Evolutionary conservation across 2,888 invertebrate species (phyloP).

Genomic region (Eilema caniola): DNA sequence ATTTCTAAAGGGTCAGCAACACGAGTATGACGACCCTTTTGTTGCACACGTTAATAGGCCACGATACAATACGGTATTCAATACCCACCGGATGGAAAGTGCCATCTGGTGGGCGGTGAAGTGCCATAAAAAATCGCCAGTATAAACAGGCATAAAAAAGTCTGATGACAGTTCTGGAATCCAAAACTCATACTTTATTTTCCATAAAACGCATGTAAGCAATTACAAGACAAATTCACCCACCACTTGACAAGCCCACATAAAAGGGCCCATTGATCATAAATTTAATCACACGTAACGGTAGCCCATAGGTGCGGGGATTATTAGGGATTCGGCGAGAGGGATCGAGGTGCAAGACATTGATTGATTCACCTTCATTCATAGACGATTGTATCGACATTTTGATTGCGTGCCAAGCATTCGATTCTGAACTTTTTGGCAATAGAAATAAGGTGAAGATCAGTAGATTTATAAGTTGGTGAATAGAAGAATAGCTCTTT

Average conservation of each 20-base stretch:
- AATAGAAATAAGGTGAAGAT: neutral
- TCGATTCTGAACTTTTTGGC: conserved; percentile 25
- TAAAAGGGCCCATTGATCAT: conserved; percentile 46
- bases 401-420: conserved; percentile 3
- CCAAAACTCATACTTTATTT: neutral
- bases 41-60: too few species aligned
- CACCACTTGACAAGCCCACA: conserved; percentile 13
- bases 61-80: too few species aligned
- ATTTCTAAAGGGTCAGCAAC: too few species aligned
- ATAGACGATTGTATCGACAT: conserved; percentile 52
- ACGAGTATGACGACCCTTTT: too few species aligned
- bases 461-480: conserved; percentile 26
- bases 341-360: conserved; percentile 64
- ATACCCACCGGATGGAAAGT: too few species aligned
- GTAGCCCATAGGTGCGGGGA: conserved; percentile 49
- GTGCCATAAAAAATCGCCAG: too few species aligned
- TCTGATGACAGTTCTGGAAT: too few species aligned
- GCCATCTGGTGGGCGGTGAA: too few species aligned
- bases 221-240: conserved; percentile 10
- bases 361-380: conserved; percentile 71
- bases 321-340: conserved; percentile 55
- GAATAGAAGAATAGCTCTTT: conserved; percentile 49
- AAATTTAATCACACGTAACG: conserved; percentile 56
- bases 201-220: neutral
- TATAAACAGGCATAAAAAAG: too few species aligned